Evolutionary conservation across 2,113 vertebrate genomes (phyloP).

Genomic region (Myrmophylax atrothorax): DNA sequence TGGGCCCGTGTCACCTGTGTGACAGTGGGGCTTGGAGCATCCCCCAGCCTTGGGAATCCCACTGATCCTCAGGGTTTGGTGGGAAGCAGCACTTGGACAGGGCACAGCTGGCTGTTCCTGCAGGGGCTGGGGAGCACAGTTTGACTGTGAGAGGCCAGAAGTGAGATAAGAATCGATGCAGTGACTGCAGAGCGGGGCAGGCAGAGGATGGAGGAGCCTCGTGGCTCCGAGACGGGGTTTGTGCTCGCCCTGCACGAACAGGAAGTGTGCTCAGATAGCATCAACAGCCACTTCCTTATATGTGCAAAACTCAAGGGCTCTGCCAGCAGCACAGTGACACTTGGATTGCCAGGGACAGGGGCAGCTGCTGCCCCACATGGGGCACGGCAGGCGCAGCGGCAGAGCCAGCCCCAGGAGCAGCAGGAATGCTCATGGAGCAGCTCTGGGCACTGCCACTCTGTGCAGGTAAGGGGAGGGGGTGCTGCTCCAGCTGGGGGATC

Average conservation of each 20-base stretch:
- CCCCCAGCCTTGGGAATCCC: fast-evolving
- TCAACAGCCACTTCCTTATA: conserved; percentile 79
- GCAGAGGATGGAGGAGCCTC: neutral
- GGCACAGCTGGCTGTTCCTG: fast-evolving
- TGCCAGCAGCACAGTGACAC: conserved; percentile 44
- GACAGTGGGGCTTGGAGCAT: neutral
- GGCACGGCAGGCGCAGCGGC: neutral
- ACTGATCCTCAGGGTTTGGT: fast-evolving
- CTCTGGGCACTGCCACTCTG: neutral
- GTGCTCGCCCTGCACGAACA: conserved; percentile 70
- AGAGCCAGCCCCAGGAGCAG: neutral
- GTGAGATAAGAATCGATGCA: too few relatives aligned
- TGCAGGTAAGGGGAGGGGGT: too few relatives aligned
- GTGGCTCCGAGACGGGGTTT: neutral
- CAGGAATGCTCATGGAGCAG: conserved; percentile 45
- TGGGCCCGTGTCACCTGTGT: fast-evolving
- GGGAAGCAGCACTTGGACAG: fast-evolving
- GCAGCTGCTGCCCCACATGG: neutral
- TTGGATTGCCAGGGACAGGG: conserved; percentile 42
- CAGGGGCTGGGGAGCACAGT: neutral
- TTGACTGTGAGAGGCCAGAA: fast-evolving
- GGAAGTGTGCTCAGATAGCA: conserved; percentile 74
- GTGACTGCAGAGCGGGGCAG: neutral
- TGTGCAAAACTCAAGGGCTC: conserved; percentile 69
- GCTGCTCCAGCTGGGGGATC: neutral